phyloP scores from a whole-genome alignment of 2,888 invertebrate species.

The Melipona bicolor region DNA sequence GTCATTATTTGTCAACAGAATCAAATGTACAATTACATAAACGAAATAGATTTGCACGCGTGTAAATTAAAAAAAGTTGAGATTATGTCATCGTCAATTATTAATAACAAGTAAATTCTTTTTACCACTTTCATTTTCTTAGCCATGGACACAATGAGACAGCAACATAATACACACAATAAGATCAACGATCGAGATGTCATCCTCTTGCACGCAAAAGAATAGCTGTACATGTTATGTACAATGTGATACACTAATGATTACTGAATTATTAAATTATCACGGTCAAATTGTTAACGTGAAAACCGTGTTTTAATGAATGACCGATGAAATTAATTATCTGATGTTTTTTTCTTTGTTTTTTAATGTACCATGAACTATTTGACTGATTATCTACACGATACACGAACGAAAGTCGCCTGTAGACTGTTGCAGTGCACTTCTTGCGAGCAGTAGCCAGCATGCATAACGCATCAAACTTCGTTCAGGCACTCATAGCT shows the following conservation, averaged over 20 bases:
- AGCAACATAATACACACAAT: conserved; percentile 35
- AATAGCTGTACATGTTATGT: conserved; percentile 17
- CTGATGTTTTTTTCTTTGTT: not conserved
- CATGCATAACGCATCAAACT: not conserved
- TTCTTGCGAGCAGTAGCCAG: conserved; percentile 11
- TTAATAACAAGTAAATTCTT: not conserved
- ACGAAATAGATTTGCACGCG: not conserved
- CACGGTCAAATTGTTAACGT: not conserved
- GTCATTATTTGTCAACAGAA: not conserved
- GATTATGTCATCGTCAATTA: not conserved
- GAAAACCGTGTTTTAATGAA: not conserved
- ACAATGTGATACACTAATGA: not conserved
- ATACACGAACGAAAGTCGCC: conserved; percentile 42
- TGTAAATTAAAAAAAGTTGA: not conserved
- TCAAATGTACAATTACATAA: not conserved
- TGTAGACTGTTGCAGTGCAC: conserved; percentile 20
- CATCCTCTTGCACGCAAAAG: conserved; percentile 16
- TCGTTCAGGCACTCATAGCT: not conserved
- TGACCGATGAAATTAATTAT: not conserved
- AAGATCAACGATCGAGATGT: conserved; percentile 15
- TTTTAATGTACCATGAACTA: not conserved
- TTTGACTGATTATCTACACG: conserved; percentile 12
- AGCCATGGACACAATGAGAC: conserved; percentile 1
- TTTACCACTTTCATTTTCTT: conserved; percentile 47
- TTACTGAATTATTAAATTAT: not conserved